These are phyloP conservation scores for Caloenas nicobarica DNA, from an alignment of 2,113 vertebrate species.

Conservation along the genomic window DNA sequence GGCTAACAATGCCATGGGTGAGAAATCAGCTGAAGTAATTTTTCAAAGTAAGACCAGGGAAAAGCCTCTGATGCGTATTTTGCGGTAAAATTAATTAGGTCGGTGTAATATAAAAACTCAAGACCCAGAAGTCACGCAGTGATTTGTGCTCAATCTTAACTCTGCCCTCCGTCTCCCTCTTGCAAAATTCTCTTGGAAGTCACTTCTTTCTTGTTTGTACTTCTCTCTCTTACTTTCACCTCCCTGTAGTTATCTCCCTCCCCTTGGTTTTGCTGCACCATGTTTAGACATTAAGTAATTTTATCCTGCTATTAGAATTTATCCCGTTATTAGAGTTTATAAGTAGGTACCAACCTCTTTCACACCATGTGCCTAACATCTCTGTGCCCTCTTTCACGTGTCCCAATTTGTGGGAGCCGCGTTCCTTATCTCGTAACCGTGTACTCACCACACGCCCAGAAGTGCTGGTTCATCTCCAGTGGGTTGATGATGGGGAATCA, in stretches of 20 bases:
- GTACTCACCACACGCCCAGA: neutral
- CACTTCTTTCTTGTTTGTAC: neutral
- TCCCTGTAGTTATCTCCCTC: neutral
- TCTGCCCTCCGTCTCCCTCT: neutral
- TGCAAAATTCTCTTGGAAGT: neutral
- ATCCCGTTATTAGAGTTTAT: neutral
- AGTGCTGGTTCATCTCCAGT: neutral
- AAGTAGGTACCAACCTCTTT: neutral
- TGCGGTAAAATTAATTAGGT: conserved; percentile 35
- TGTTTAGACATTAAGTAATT: neutral
- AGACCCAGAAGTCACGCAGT: conserved; percentile 29
- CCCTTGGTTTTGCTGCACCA: neutral
- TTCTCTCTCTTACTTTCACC: neutral
- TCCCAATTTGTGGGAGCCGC: accelerated
- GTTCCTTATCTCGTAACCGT: accelerated
- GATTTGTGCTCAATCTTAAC: conserved; percentile 46
- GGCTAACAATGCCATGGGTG: neutral
- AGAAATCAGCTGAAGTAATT: neutral
- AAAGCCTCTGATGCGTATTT: neutral
- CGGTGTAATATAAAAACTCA: neutral
- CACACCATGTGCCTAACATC: accelerated
- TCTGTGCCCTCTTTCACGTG: neutral
- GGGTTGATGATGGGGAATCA: neutral
- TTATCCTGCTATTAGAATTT: neutral
- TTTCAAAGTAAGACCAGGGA: neutral